These are phyloP conservation scores for Borostomias antarcticus DNA, from an alignment of 2,797 vertebrate species.

Conservation along the genomic window DNA sequence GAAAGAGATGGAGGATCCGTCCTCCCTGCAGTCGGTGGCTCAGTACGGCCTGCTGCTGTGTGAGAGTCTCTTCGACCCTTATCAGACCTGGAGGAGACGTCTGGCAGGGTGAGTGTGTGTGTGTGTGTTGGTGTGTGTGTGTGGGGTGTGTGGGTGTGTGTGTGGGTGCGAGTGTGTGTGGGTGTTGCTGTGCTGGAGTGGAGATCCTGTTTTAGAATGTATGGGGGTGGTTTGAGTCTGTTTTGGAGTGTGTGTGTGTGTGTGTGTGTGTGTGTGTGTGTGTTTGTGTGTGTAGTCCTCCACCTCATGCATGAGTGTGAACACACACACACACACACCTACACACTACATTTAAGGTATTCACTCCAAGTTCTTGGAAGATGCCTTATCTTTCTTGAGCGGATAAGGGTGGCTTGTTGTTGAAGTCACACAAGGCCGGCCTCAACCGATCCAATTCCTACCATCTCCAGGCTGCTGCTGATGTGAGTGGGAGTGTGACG, in stretches of 20 bases:
- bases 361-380: too few species aligned
- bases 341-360: too few species aligned
- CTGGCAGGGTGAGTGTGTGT: slow-evolving; percentile 83
- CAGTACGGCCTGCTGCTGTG: slow-evolving; percentile 87
- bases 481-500: slow-evolving; percentile 27
- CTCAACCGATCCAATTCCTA: too few species aligned
- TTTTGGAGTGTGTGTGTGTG: slow-evolving; percentile 17
- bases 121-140: slow-evolving; percentile 19
- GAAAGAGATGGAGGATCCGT: slow-evolving; percentile 53
- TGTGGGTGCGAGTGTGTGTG: slow-evolving; percentile 19
- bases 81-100: slow-evolving; percentile 92
- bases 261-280: slow-evolving; percentile 22
- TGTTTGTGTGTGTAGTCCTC: slow-evolving; percentile 34
- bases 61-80: slow-evolving; percentile 94
- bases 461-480: slow-evolving; percentile 36
- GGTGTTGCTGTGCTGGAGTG: slow-evolving; percentile 10
- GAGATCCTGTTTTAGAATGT: slow-evolving; percentile 35
- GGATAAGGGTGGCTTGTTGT: neutral
- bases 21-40: slow-evolving; percentile 76
- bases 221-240: slow-evolving; percentile 40
- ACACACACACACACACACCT: neutral
- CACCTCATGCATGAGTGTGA: too few species aligned
- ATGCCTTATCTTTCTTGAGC: neutral
- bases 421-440: neutral
- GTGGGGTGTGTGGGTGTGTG: neutral